These are phyloP conservation scores for Caenorhabditis elegans DNA, from an alignment of 1,140 invertebrate genomes.

Conservation along the genomic window DNA sequence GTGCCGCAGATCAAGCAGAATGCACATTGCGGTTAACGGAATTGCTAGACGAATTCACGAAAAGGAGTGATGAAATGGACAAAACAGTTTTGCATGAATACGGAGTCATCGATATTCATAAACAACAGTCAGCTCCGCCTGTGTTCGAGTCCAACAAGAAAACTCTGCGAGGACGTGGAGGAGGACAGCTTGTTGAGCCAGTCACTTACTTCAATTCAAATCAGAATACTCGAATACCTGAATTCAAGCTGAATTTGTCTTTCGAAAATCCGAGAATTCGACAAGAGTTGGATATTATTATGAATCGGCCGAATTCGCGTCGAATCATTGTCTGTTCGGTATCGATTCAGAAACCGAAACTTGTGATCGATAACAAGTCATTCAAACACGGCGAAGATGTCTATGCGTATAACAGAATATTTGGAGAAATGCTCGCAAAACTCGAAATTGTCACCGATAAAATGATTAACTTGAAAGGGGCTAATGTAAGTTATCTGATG, in stretches of 20 bases:
- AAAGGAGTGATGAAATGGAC: neutral
- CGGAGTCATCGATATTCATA: neutral
- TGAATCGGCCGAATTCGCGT: neutral
- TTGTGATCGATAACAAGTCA: neutral
- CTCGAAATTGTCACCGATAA: neutral
- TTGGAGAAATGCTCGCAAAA: neutral
- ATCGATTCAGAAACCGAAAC: neutral
- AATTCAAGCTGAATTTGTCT: neutral
- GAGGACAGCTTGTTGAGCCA: neutral
- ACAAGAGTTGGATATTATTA: neutral
- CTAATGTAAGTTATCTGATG: neutral
- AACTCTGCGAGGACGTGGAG: neutral
- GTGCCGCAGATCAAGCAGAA: neutral
- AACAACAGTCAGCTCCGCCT: neutral
- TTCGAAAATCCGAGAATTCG: neutral
- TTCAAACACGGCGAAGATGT: conserved; percentile 11
- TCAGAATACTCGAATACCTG: neutral
- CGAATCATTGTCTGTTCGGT: neutral
- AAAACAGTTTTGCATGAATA: neutral
- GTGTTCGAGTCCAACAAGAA: neutral
- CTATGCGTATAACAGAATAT: neutral
- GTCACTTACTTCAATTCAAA: neutral
- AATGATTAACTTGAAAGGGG: neutral
- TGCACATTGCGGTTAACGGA: neutral
- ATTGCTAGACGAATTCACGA: neutral